Percentiles rank a stretch among this genome's conserved stretches.
Conservation (phyloP, 2,888 invertebrate genomes). For the Spisula solida region DNA sequence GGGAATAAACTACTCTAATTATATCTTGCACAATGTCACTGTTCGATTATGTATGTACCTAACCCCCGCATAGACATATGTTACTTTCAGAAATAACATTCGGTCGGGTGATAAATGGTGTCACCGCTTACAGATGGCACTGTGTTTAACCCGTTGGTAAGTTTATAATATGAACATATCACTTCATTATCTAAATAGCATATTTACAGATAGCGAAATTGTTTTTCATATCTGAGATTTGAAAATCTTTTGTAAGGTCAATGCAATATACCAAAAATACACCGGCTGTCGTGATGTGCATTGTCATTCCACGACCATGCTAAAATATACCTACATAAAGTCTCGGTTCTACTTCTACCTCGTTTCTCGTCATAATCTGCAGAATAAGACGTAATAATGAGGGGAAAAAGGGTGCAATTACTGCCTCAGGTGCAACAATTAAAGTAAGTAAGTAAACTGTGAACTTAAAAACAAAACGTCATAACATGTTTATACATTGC, state of each 20-base stretch:
- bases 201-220: conserved; percentile 1
- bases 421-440: no score
- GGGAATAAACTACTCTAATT: conserved; percentile 36
- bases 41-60: conserved; percentile 27
- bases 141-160: not conserved
- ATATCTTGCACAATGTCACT: conserved; percentile 37
- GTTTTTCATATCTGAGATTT: not conserved
- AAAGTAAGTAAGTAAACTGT: no score
- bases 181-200: not conserved
- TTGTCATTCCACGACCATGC: no score
- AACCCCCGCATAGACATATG: conserved; percentile 33
- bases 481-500: no score
- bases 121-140: not conserved
- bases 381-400: no score
- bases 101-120: conserved; percentile 8
- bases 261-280: no score
- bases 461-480: no score
- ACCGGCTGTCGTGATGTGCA: no score
- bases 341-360: no score
- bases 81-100: not conserved
- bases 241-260: not conserved
- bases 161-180: not conserved
- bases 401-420: no score
- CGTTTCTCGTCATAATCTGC: no score
- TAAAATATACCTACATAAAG: no score